phyloP scores from a whole-genome alignment of 2,797 vertebrate species.

The Periophthalmus magnuspinnatus region DNA sequence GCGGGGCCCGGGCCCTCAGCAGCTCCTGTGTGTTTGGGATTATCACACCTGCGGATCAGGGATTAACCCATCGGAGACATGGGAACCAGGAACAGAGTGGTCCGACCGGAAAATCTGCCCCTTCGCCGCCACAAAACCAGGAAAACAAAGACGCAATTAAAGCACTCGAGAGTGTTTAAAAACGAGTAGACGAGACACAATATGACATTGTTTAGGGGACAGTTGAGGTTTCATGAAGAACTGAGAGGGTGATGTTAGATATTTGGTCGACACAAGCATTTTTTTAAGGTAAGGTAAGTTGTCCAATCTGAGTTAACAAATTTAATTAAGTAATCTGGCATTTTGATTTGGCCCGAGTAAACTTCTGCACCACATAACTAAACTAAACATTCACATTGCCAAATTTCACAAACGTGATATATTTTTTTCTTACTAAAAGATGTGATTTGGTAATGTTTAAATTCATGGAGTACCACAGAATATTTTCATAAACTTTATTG shows the following conservation, averaged over 20 bases:
- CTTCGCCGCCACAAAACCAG: background rate
- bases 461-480: too few relatives aligned
- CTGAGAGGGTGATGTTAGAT: background rate
- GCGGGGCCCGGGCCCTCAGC: constrained; percentile 60
- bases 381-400: too few relatives aligned
- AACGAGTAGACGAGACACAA: background rate
- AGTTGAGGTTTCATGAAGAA: background rate
- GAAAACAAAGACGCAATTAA: constrained; percentile 10
- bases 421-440: too few relatives aligned
- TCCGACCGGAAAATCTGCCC: background rate
- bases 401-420: too few relatives aligned
- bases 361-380: too few relatives aligned
- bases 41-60: constrained; percentile 95
- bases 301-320: too few relatives aligned
- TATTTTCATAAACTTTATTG: too few relatives aligned
- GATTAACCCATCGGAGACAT: constrained; percentile 83
- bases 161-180: background rate
- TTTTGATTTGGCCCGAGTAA: too few relatives aligned
- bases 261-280: background rate
- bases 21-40: constrained; percentile 87
- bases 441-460: too few relatives aligned
- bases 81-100: constrained; percentile 77
- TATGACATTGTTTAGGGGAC: background rate
- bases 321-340: too few relatives aligned
- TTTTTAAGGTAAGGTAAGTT: background rate